These are phyloP conservation scores for Leptopilina syphax DNA, from an alignment of 2,888 invertebrate genomes.

Conservation along the genomic window DNA sequence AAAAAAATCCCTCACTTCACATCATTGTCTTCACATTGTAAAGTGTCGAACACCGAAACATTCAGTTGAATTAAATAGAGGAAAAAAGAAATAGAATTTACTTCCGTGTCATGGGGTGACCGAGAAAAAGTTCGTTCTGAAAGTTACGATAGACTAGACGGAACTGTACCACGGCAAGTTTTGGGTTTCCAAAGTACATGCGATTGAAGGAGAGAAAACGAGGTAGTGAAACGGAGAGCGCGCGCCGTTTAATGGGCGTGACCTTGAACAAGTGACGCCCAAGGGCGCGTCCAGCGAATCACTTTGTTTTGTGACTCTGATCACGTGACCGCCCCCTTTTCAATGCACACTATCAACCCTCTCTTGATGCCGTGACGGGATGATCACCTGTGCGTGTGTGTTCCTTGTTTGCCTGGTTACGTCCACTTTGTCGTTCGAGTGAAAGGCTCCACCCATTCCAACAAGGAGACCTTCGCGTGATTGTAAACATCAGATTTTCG, in stretches of 20 bases:
- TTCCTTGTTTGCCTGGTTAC: not conserved
- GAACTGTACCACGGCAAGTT: conserved; percentile 33
- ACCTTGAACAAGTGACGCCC: conserved; percentile 26
- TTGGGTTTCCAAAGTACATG: not conserved
- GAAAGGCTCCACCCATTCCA: conserved; percentile 51
- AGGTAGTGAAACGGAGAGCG: conserved; percentile 4
- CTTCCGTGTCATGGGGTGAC: conserved; percentile 27
- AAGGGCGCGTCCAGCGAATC: conserved; percentile 50
- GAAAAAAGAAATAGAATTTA: not conserved
- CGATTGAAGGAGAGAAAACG: conserved; percentile 15
- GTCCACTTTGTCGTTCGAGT: conserved; percentile 33
- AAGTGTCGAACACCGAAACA: conserved; percentile 1
- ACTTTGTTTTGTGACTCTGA: conserved; percentile 43
- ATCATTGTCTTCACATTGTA: conserved; percentile 31
- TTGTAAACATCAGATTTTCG: conserved; percentile 49
- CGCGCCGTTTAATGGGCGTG: conserved; percentile 30
- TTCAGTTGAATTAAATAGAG: not conserved
- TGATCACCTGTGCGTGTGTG: conserved; percentile 24
- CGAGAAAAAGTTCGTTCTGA: conserved; percentile 41
- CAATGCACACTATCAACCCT: conserved; percentile 23
- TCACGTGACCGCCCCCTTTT: conserved; percentile 51
- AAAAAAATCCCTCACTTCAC: conserved; percentile 49
- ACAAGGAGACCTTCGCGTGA: conserved; percentile 47
- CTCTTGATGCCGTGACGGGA: not conserved
- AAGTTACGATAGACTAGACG: conserved; percentile 32